A percentile compares a stretch with the other conserved stretches of the same genome.
Evolutionary conservation across 1,140 invertebrate genomes (phyloP).

Genomic region (Drosophila tsacasi): DNA sequence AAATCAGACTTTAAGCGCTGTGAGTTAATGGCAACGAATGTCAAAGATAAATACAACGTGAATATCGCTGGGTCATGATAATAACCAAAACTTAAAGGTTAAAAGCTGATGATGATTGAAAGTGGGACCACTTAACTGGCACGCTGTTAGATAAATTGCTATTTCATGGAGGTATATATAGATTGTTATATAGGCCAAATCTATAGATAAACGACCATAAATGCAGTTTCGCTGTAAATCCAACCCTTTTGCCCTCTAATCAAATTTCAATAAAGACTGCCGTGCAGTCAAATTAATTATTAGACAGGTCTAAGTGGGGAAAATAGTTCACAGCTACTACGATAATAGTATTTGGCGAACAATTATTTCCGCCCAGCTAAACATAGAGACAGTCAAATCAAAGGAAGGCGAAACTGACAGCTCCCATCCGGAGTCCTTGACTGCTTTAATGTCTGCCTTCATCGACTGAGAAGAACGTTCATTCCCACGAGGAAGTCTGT

Average conservation of each 20-base stretch:
- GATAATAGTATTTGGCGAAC: slow-evolving; percentile 11
- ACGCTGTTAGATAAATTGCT: slow-evolving; percentile 7
- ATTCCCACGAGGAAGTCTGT: slow-evolving; percentile 21
- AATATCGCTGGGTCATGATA: slow-evolving; percentile 52
- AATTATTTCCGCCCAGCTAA: slow-evolving; percentile 25
- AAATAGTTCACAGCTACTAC: slow-evolving; percentile 28
- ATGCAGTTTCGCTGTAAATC: slow-evolving; percentile 37
- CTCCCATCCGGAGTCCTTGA: slow-evolving; percentile 52
- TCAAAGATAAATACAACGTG: slow-evolving; percentile 36
- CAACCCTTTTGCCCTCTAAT: slow-evolving; percentile 1
- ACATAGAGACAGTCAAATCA: slow-evolving; percentile 13
- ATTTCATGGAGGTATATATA: neutral
- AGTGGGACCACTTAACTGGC: neutral
- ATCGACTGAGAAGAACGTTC: neutral
- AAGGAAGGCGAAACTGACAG: slow-evolving; percentile 49
- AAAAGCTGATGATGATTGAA: slow-evolving; percentile 8
- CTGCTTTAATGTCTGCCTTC: slow-evolving; percentile 61
- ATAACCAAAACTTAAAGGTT: slow-evolving; percentile 38
- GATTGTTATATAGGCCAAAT: neutral
- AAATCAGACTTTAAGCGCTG: slow-evolving; percentile 7
- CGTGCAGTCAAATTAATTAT: slow-evolving; percentile 19
- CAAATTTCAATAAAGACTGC: neutral
- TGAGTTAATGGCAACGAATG: slow-evolving; percentile 33
- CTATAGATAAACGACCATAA: neutral
- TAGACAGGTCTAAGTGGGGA: slow-evolving; percentile 6